Evolutionary conservation across 2,113 vertebrate genomes (phyloP), one percentile per base, ranked within the genome.

Genomic region (Leiothrix lutea): DNA sequence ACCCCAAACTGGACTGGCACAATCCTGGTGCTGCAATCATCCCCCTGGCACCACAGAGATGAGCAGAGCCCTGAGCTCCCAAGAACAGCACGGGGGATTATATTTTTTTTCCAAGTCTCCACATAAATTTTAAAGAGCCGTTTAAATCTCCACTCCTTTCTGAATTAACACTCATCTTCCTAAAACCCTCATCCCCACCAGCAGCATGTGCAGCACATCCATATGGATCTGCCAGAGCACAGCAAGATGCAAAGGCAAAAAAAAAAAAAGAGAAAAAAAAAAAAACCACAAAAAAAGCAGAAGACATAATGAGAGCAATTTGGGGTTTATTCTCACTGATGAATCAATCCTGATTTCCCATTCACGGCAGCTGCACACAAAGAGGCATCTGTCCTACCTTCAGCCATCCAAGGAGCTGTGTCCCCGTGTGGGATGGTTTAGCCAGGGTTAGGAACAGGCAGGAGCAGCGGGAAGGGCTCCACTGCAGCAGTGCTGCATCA

Each of bases 291-390:
- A 42, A 70, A 12, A 82, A 72, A 50, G 54, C 84, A 85, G n/a
- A 60, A 80, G 50, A 66, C 44, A 38, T 61, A 80, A 93, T 66
- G 51, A 90, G 74, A 94, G 78, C 85, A 86, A 96, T 95, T 92
- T 60, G n/a, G 36, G 45, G 57, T 67, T 92, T 69, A 95, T 95
- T 94, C 93, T 93, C n/a, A 23, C 85, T 79, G 69, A 7, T 90
- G 94, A 95, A 95, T 94, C 79, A 67, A 75, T 61, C 77, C 40
- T 92, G 82, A 94, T 96, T 97, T 86, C 94, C 86, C 82, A 88
- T 90, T 94, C 90, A 90, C 0, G 3, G 48, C 75, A 80, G 92
- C 82, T 71, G 53, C 40, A 85, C 81, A 61, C 75, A 87, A 70
- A 69, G 60, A 94, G 71, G 92, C 89, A 90, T 88, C 93, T 71